Evolutionary conservation across 1,140 invertebrate genomes (phyloP).

Genomic region (Solen grandis): DNA sequence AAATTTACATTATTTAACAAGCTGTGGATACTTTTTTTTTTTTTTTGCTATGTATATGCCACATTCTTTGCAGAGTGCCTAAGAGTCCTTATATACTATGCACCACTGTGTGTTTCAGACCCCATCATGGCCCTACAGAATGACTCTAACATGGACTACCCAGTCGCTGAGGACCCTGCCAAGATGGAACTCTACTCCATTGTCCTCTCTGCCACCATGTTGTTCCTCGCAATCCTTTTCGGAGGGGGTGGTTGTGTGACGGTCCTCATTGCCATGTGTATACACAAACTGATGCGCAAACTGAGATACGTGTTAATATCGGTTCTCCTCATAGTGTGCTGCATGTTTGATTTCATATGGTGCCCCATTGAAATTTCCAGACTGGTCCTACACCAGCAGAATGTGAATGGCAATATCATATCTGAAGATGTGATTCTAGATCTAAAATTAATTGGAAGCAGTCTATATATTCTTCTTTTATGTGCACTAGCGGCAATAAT

Average conservation of each 20-base stretch:
- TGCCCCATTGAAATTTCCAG: conserved; percentile 71
- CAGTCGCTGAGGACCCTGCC: neutral
- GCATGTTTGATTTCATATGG: conserved; percentile 69
- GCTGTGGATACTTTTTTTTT: too few relatives aligned
- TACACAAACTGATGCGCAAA: conserved; percentile 60
- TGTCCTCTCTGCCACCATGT: conserved; percentile 68
- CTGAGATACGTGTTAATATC: conserved; percentile 68
- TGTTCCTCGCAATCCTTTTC: conserved; percentile 65
- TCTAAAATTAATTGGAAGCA: conserved; percentile 63
- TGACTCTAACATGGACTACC: too few relatives aligned
- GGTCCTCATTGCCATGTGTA: conserved; percentile 66
- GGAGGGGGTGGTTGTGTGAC: conserved; percentile 70
- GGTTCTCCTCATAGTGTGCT: conserved; percentile 67
- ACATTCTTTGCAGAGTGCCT: too few relatives aligned
- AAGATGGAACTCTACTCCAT: conserved; percentile 69
- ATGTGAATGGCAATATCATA: conserved; percentile 17
- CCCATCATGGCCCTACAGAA: too few relatives aligned
- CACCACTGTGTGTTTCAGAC: too few relatives aligned
- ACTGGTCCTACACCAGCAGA: conserved; percentile 67
- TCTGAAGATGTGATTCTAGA: conserved; percentile 23
- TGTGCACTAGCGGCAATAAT: conserved; percentile 59
- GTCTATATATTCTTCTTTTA: conserved; percentile 69
- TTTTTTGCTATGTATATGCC: too few relatives aligned
- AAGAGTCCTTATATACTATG: too few relatives aligned
- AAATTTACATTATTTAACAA: too few relatives aligned